Percentiles rank a stretch among this genome's conserved stretches.
Conservation (phyloP, 1,140 invertebrate genomes). For the Ladona fulva region DNA sequence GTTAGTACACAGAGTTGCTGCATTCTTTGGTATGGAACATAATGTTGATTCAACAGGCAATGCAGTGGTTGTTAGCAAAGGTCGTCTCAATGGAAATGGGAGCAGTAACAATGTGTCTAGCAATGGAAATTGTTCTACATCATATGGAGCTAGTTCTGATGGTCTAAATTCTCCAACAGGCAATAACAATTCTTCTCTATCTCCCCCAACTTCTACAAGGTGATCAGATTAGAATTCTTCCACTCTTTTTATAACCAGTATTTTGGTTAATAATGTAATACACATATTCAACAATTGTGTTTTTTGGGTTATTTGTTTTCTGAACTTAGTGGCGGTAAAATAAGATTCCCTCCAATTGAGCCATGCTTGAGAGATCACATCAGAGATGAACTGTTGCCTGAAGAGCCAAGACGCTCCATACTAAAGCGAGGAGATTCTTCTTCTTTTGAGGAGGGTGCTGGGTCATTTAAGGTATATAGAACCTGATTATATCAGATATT, state of each 20-base stretch:
- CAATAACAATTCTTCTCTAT: neutral
- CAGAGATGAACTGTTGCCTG: slow-evolving; percentile 38
- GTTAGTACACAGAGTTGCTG: slow-evolving; percentile 86
- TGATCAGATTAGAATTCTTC: neutral
- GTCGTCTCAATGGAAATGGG: neutral
- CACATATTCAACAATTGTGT: too few relatives aligned
- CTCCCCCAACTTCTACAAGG: neutral
- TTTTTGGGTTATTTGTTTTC: neutral
- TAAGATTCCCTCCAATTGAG: slow-evolving; percentile 37
- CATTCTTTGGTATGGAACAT: slow-evolving; percentile 89
- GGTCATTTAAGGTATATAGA: slow-evolving; percentile 40
- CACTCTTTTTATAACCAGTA: too few relatives aligned
- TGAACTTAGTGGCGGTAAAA: slow-evolving; percentile 71
- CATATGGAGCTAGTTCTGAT: neutral
- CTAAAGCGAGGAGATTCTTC: slow-evolving; percentile 73
- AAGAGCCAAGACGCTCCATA: slow-evolving; percentile 65
- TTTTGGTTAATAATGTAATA: too few relatives aligned
- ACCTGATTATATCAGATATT: neutral
- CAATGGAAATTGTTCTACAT: neutral
- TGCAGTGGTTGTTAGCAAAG: slow-evolving; percentile 65
- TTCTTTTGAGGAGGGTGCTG: slow-evolving; percentile 52
- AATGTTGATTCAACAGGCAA: slow-evolving; percentile 81
- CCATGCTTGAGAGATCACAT: slow-evolving; percentile 30
- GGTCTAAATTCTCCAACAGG: neutral
- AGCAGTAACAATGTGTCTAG: neutral